Base-by-base conservation (phyloP, 1,140 invertebrate genomes). In the Papilio dardanus region DNA sequence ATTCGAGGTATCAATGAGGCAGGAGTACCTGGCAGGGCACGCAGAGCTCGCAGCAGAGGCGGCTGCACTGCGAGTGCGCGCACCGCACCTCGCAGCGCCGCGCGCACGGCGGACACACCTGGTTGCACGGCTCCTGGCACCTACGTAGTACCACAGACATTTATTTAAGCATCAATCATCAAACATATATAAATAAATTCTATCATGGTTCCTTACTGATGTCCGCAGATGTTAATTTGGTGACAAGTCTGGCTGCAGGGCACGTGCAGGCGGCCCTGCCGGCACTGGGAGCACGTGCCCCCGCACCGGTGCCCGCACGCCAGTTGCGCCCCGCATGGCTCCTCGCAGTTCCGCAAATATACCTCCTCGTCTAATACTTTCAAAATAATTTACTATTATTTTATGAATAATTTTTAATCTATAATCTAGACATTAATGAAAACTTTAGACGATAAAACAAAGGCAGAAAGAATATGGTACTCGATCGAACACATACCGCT, bases 41-140 rank as follows among this genome's bases (percentile, higher is more conserved):
- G 87, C 96, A 97, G 1, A 94, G 92, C 46, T 93, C 88, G 3
- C 96, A 95, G 88, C 96, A 97, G 31, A 81, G 77, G 28, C 92
- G 90, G 0, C 78, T 82, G 83, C 96, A 97, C 74, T 81, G 88
- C 42, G 92, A 94, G 81, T 96, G 95, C 21, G 77, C 68, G 86
- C 96, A 97, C 62, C 85, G 89, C 69, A 95, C 94, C 71, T 93
- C 81, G 83, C 96, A 97, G 14, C 74, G 81, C 71, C 91, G 86
- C 33, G 87, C 88, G 85, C 96, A 96, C 2, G 96, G 96, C 21
- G 95, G 95, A 77, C 96, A 96, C 16, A 90, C 81, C 73, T 94
- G 85, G 62, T 94, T 93, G 79, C 96, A 96, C 0, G 95, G 94
- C 37, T 93, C 94, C 35, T 66, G n/a, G 75, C 46, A 67, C 14